Percentiles rank a stretch among this genome's conserved stretches.
Evolutionary conservation across 1,140 invertebrate species (phyloP).

Genomic region (Tetranychus cinnabarinus): DNA sequence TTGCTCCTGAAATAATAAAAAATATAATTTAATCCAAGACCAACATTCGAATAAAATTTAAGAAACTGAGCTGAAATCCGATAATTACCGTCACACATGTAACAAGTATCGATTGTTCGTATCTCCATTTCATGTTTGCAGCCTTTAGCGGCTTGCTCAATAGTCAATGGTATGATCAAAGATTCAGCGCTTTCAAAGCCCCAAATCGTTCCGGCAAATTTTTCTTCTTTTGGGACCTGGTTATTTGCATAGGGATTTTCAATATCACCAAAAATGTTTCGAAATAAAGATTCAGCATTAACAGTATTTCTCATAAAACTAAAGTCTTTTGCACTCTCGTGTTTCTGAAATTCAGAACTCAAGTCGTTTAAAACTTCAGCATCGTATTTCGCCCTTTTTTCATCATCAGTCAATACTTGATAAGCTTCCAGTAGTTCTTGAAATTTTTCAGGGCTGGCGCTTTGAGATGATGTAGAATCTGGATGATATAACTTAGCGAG

Average conservation of each 20-base stretch:
- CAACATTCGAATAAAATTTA: background rate
- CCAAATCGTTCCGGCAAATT: slow-evolving; percentile 28
- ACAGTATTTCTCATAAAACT: slow-evolving; percentile 41
- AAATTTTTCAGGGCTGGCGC: slow-evolving; percentile 59
- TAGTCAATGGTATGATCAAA: slow-evolving; percentile 66
- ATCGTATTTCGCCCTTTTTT: slow-evolving; percentile 75
- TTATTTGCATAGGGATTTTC: background rate
- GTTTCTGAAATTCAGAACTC: slow-evolving; percentile 19
- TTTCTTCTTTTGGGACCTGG: slow-evolving; percentile 26
- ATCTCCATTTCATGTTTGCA: slow-evolving; percentile 76
- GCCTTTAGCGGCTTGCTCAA: slow-evolving; percentile 82
- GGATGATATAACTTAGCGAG: slow-evolving; percentile 96
- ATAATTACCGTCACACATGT: slow-evolving; percentile 49
- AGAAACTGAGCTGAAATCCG: too few relatives aligned
- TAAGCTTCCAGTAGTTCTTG: slow-evolving; percentile 95
- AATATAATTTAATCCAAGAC: background rate
- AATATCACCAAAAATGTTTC: slow-evolving; percentile 29
- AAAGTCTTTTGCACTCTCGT: slow-evolving; percentile 18
- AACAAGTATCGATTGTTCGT: slow-evolving; percentile 76
- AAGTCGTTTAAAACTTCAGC: slow-evolving; percentile 59
- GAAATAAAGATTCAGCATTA: slow-evolving; percentile 84
- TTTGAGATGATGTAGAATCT: slow-evolving; percentile 49
- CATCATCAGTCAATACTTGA: slow-evolving; percentile 80
- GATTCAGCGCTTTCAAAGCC: slow-evolving; percentile 74
- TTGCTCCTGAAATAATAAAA: background rate